Evolutionary conservation across 2,797 vertebrate species (phyloP).

Genomic region (Rachycentron canadum): DNA sequence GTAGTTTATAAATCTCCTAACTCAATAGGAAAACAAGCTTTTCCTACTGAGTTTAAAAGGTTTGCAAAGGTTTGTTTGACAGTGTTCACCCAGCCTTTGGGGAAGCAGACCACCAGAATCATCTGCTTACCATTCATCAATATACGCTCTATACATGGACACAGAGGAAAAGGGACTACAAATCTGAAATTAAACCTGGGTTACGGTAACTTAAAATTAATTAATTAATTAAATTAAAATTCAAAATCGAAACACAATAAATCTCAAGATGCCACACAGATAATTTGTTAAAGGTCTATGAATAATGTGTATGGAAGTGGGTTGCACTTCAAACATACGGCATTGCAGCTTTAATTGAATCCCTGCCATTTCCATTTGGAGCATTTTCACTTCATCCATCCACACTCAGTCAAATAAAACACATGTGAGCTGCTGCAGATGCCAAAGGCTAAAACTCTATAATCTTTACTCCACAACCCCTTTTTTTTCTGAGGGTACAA

Average conservation of each 20-base stretch:
- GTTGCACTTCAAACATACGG: conserved; percentile 39
- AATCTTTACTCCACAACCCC: conserved; percentile 65
- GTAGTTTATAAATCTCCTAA: neutral
- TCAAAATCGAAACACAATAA: neutral
- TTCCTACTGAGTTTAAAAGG: neutral
- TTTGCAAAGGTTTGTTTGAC: conserved; percentile 1
- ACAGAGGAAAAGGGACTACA: neutral
- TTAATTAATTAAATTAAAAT: neutral
- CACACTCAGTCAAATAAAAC: conserved; percentile 69
- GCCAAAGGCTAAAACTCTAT: conserved; percentile 75
- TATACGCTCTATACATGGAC: neutral
- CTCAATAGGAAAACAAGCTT: neutral
- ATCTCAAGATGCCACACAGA: neutral
- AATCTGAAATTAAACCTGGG: neutral
- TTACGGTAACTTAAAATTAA: neutral
- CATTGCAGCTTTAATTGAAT: conserved; percentile 67
- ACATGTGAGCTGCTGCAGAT: conserved; percentile 57
- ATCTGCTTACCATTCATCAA: neutral
- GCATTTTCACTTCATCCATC: conserved; percentile 66
- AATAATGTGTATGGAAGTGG: conserved; percentile 25
- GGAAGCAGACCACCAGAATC: neutral
- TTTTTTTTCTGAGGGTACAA: conserved; percentile 55
- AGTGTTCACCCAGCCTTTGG: neutral
- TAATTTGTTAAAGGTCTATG: conserved; percentile 24
- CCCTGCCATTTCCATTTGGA: conserved; percentile 49